Evolutionary conservation across 2,113 vertebrate genomes (phyloP), one percentile per base, ranked within the genome.

Genomic region (Centropus unirufus): DNA sequence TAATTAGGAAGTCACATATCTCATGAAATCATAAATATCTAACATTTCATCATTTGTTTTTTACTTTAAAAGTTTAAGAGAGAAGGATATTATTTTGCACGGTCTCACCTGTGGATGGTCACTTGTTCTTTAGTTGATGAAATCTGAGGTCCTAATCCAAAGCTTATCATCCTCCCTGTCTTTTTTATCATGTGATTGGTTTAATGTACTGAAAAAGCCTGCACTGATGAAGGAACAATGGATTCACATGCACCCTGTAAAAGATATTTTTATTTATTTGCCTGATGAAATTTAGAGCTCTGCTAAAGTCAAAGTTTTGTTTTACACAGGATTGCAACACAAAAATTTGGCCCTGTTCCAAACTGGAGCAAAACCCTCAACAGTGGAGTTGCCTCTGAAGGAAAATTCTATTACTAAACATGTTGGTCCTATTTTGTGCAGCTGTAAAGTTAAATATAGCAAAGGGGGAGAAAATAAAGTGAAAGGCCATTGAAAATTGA

Each of bases 21-120:
- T 79, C 80, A 78, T 95, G 92, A 96, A 96, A 96, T 96, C 92
- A 95, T 59, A 70, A 79, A 94, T 92, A 90, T 30, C 87, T 78
- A 93, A 91, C 19, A 83, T 90, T 90, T 96, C 83, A 89, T 90
- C 51, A 80, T 96, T 93, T 97, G 63, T 81, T 96, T 97, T 96
- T 87, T 40, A 29, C 78, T 93, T 82, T 39, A 84, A 91, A 82
- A 87, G 29, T 58, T 92, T 69, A 16, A 27, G 73, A 90, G 36
- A 26, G 6, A 54, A 77, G 69, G 30, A 73, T 93, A 96, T 87
- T n/a, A 58, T 82, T 95, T 91, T 80, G 42, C 91, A 54, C 0
- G 0, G 39, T 74, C 1, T 0, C 90, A 90, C 94, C 79, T 94
- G 83, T 40, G 34, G 74, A 49, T 64, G 57, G 85, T 86, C 16